Percentiles rank a stretch among this genome's conserved stretches.
phyloP scores from a whole-genome alignment of 2,113 vertebrate species.

The Microcebus jonahi region DNA sequence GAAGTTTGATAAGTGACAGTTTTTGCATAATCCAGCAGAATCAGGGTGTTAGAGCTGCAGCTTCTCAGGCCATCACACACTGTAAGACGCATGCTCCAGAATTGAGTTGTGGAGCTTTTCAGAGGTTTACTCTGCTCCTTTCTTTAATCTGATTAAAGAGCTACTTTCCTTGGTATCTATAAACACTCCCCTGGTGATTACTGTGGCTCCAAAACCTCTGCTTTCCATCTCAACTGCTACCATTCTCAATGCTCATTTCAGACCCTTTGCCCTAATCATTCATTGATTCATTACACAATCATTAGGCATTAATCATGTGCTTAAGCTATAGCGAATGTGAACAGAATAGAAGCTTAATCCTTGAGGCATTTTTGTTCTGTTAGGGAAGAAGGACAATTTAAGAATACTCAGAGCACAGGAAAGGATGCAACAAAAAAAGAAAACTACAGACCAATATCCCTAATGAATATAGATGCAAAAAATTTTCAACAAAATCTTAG shows the following conservation, averaged over 20 bases:
- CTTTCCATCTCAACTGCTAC: neutral
- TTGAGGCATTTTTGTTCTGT: neutral
- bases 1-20: neutral
- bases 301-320: neutral
- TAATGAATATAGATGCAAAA: no score
- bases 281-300: neutral
- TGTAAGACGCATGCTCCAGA: neutral
- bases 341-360: neutral
- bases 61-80: neutral
- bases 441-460: no score
- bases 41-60: neutral
- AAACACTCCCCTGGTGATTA: neutral
- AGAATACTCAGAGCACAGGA: neutral
- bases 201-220: neutral
- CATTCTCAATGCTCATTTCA: neutral
- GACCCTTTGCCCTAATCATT: neutral
- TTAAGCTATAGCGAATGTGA: neutral
- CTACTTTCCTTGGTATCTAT: neutral
- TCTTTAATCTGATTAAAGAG: neutral
- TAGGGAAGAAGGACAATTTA: neutral
- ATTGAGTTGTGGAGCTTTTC: neutral
- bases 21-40: neutral
- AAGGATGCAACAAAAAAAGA: no score
- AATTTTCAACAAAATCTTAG: no score
- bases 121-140: neutral